Percentiles rank a stretch among this genome's conserved stretches.
These are phyloP conservation scores for Drosophila neotestacea DNA, from an alignment of 2,888 invertebrate species.

Conservation along the genomic window DNA sequence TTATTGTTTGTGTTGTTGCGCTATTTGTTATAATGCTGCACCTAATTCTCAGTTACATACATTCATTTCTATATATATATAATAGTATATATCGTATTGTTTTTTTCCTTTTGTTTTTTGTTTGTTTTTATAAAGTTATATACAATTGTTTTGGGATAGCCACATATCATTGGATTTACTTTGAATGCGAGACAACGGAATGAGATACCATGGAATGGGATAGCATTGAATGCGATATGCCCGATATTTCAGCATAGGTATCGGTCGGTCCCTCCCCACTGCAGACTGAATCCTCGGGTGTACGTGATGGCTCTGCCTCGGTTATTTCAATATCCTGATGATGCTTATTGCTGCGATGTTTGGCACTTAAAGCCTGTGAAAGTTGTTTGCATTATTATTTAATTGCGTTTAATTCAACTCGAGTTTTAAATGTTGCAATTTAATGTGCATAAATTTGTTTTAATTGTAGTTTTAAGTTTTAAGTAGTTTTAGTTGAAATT, in stretches of 20 bases:
- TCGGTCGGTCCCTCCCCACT: conserved; percentile 93
- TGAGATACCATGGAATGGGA: conserved; percentile 84
- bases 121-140: conserved; percentile 16
- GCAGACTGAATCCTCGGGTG: conserved; percentile 96
- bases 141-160: conserved; percentile 22
- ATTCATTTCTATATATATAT: conserved; percentile 48
- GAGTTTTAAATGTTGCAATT: conserved; percentile 19
- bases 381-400: conserved; percentile 42
- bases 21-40: conserved; percentile 66
- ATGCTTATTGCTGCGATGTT: conserved; percentile 87
- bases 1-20: conserved; percentile 68
- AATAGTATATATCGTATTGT: conserved; percentile 20
- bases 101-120: conserved; percentile 2
- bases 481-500: conserved; percentile 22
- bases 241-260: conserved; percentile 85
- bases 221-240: conserved; percentile 84
- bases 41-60: conserved; percentile 66
- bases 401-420: conserved; percentile 4
- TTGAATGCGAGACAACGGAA: conserved; percentile 81
- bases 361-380: conserved; percentile 91
- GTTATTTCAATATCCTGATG: conserved; percentile 89
- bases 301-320: conserved; percentile 92
- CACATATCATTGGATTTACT: conserved; percentile 41
- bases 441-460: conserved; percentile 41
- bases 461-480: background rate